A percentile compares a stretch with the other conserved stretches of the same genome.
Evolutionary conservation across 2,797 vertebrate species (phyloP).

Genomic region (Melanotaenia nigrans): DNA sequence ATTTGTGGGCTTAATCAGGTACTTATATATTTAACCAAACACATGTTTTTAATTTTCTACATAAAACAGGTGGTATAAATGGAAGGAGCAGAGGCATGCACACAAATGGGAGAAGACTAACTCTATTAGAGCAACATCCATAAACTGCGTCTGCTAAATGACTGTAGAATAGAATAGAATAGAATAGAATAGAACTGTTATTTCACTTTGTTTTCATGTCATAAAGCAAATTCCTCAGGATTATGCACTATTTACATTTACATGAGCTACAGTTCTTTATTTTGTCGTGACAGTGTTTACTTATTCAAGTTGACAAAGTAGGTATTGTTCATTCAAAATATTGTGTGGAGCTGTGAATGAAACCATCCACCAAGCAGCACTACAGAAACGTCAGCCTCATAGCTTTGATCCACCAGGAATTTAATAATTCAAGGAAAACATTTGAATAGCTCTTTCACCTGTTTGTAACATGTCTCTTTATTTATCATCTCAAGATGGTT

Average conservation of each 20-base stretch:
- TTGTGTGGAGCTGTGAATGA: constrained; percentile 34
- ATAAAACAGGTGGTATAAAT: background rate
- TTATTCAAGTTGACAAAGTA: background rate
- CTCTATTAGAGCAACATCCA: background rate
- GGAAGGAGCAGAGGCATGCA: background rate
- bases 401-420: constrained; percentile 41
- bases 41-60: background rate
- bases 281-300: background rate
- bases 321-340: background rate
- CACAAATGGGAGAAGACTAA: background rate
- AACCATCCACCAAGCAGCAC: constrained; percentile 1
- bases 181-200: no score
- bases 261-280: background rate
- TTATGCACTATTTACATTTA: background rate
- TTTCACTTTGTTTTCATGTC: no score
- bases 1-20: no score
- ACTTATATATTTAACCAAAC: background rate
- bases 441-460: constrained; percentile 27
- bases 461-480: constrained; percentile 8
- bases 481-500: constrained; percentile 7
- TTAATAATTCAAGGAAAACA: constrained; percentile 15
- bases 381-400: constrained; percentile 20
- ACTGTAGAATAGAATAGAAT: no score
- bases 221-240: no score
- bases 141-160: no score